Percentiles rank a stretch among this genome's conserved stretches.
Evolutionary conservation across 2,113 vertebrate species (phyloP).

Genomic region (Cygnus atratus): DNA sequence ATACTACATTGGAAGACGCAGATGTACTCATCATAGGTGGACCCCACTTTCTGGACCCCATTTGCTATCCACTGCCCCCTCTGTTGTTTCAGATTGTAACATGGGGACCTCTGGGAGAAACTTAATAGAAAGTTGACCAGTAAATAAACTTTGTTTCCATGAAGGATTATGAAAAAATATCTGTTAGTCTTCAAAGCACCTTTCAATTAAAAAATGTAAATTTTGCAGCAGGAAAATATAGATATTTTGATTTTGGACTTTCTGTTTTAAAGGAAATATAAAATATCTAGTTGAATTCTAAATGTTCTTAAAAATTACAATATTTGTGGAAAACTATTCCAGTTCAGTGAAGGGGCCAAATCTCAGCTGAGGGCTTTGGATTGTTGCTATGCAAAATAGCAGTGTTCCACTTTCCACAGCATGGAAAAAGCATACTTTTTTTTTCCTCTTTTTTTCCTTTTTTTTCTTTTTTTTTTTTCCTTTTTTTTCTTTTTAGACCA

Average conservation of each 20-base stretch:
- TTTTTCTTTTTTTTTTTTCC: background rate
- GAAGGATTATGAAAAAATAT: background rate
- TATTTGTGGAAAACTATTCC: background rate
- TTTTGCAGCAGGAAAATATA: background rate
- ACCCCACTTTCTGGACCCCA: background rate
- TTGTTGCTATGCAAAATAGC: background rate
- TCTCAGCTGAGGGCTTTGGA: background rate
- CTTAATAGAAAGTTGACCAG: background rate
- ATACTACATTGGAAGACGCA: background rate
- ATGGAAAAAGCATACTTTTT: background rate
- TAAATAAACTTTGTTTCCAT: background rate
- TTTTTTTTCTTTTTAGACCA: background rate
- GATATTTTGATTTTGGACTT: background rate
- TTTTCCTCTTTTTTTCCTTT: background rate
- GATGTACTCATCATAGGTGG: background rate
- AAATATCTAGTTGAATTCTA: background rate
- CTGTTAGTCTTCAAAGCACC: background rate
- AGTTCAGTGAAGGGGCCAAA: background rate
- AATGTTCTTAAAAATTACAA: background rate
- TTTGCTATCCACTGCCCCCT: background rate
- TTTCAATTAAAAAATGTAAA: background rate
- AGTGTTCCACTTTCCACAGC: background rate
- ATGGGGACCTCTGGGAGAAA: background rate
- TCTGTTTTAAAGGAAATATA: background rate
- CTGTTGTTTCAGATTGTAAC: background rate